Percentiles rank a stretch among this genome's conserved stretches.
Evolutionary conservation across 2,797 vertebrate species (phyloP).

Genomic region (Leptodactylus fallax): DNA sequence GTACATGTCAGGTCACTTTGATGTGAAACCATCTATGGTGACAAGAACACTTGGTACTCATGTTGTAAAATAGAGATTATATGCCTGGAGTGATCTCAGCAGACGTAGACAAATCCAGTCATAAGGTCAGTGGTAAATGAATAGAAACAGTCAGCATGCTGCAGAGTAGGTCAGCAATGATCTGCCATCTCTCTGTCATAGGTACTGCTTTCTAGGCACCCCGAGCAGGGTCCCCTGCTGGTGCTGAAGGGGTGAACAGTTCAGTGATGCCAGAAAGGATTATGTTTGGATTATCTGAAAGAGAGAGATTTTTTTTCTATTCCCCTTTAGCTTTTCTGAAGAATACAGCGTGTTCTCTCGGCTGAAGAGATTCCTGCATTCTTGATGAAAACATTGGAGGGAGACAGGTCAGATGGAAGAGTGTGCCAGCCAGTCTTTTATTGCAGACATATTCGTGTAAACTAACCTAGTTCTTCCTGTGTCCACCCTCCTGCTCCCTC

Average conservation of each 20-base stretch:
- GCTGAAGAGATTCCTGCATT: slow-evolving; percentile 54
- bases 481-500: slow-evolving; percentile 39
- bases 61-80: neutral
- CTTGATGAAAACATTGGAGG: slow-evolving; percentile 57
- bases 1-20: neutral
- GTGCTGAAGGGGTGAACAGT: slow-evolving; percentile 54
- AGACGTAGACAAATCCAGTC: neutral
- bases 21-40: neutral
- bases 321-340: slow-evolving; percentile 35
- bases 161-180: neutral
- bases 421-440: slow-evolving; percentile 61
- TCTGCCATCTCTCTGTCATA: neutral
- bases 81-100: neutral
- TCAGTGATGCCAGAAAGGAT: slow-evolving; percentile 48
- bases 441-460: slow-evolving; percentile 61
- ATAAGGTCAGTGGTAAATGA: neutral
- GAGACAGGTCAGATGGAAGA: slow-evolving; percentile 49
- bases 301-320: slow-evolving; percentile 17
- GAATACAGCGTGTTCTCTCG: slow-evolving; percentile 52
- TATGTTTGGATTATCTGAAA: slow-evolving; percentile 57
- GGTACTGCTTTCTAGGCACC: slow-evolving; percentile 46
- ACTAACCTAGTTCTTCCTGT: slow-evolving; percentile 58
- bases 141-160: neutral
- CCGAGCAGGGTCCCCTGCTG: slow-evolving; percentile 6
- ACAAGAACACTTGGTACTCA: neutral